These are phyloP conservation scores for Drosophila crucigera DNA, from an alignment of 2,888 invertebrate genomes.

Conservation along the genomic window DNA sequence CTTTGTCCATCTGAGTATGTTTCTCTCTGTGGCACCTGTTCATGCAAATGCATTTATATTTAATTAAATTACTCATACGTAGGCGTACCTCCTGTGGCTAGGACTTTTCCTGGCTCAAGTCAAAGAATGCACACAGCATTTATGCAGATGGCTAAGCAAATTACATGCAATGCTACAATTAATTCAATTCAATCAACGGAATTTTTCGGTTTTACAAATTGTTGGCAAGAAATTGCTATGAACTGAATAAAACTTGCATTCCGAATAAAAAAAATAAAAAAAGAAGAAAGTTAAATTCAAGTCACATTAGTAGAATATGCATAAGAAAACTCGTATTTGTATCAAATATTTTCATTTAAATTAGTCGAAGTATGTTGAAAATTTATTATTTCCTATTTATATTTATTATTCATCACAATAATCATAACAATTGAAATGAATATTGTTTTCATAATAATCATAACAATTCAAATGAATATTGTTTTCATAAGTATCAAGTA, in stretches of 20 bases:
- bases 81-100: constrained; percentile 22
- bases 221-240: not conserved
- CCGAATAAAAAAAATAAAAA: too few species aligned
- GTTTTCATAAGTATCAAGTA: not conserved
- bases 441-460: not conserved
- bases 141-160: constrained; percentile 37
- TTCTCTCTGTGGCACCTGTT: not conserved
- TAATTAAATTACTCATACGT: constrained; percentile 36
- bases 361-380: not conserved
- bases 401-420: not conserved
- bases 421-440: not conserved
- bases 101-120: constrained; percentile 2
- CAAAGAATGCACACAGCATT: constrained; percentile 22
- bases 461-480: not conserved
- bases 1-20: not conserved
- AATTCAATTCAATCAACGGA: constrained; percentile 7
- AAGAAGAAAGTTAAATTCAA: not conserved
- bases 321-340: not conserved
- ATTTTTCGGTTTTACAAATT: not conserved
- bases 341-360: not conserved
- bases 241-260: not conserved
- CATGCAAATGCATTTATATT: constrained; percentile 36
- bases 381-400: not conserved
- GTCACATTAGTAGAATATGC: not conserved
- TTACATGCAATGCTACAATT: constrained; percentile 14